These are phyloP conservation scores for Gadus macrocephalus DNA, from an alignment of 2,113 vertebrate species.

Conservation along the genomic window DNA sequence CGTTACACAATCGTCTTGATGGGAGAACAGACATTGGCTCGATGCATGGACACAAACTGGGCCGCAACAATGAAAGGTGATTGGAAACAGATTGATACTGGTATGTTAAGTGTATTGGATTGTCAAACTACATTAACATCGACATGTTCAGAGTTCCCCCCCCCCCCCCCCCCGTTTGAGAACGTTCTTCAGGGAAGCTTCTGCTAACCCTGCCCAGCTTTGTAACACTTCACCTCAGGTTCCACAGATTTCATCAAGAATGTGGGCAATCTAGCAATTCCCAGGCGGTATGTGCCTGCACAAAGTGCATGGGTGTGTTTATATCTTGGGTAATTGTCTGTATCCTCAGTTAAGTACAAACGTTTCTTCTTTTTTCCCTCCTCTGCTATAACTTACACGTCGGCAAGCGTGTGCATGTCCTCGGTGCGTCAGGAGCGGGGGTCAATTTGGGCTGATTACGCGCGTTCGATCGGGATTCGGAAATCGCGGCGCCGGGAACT, in stretches of 20 bases:
- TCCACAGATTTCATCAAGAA: slow-evolving; percentile 15
- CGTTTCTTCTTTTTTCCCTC: neutral
- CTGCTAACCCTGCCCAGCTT: neutral
- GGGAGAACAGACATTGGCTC: neutral
- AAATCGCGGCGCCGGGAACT: too few species aligned
- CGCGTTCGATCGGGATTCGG: slow-evolving; percentile 6
- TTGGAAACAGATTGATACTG: slow-evolving; percentile 3
- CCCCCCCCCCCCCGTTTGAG: neutral
- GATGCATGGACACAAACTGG: too few species aligned
- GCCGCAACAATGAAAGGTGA: neutral
- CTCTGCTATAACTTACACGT: slow-evolving; percentile 41
- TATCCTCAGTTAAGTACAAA: slow-evolving; percentile 35
- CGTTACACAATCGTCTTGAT: slow-evolving; percentile 5
- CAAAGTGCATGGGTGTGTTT: slow-evolving; percentile 42
- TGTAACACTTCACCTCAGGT: neutral
- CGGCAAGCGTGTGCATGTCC: slow-evolving; percentile 57
- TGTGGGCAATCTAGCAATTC: slow-evolving; percentile 5
- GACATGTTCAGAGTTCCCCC: neutral
- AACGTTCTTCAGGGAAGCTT: neutral
- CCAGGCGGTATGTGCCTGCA: slow-evolving; percentile 19
- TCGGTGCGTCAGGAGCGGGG: slow-evolving; percentile 7
- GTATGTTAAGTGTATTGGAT: neutral
- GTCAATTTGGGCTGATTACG: slow-evolving; percentile 15
- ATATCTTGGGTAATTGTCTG: slow-evolving; percentile 45
- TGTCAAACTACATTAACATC: neutral